Conservation (phyloP, 1,140 invertebrate species). For the Ceratina japonica region DNA sequence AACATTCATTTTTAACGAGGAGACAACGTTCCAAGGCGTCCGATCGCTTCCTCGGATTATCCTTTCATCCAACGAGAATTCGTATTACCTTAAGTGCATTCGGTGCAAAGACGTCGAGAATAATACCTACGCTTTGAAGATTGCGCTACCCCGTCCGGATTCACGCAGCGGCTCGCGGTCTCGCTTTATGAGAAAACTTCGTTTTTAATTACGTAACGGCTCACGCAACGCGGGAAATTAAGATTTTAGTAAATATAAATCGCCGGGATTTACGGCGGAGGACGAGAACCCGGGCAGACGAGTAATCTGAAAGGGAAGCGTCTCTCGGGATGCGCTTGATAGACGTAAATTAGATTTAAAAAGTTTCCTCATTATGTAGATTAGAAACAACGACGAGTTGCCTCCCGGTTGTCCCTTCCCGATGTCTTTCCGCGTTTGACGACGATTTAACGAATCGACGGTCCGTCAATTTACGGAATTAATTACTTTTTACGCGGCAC, state of each 20-base stretch:
- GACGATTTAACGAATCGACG: constrained; percentile 16
- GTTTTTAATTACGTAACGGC: constrained; percentile 39
- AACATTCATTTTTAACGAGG: constrained; percentile 10
- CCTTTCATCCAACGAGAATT: constrained; percentile 21
- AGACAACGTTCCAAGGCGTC: not conserved
- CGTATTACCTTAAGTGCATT: not conserved
- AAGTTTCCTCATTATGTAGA: constrained; percentile 51
- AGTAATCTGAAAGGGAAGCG: constrained; percentile 17
- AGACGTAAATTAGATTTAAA: constrained; percentile 50
- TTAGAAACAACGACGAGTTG: constrained; percentile 31
- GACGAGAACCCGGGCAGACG: too few relatives aligned
- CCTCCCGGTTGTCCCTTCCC: not conserved
- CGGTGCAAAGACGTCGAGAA: constrained; percentile 9
- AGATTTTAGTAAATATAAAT: constrained; percentile 48
- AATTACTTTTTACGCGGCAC: not conserved
- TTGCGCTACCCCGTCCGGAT: not conserved
- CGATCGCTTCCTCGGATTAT: not conserved
- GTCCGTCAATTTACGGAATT: not conserved
- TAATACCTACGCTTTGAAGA: not conserved
- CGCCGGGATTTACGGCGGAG: constrained; percentile 2
- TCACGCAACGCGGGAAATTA: constrained; percentile 16
- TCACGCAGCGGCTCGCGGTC: not conserved
- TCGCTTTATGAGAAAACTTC: constrained; percentile 16
- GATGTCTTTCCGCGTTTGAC: not conserved
- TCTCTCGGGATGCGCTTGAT: constrained; percentile 24